Percentiles rank a stretch among this genome's conserved stretches.
Evolutionary conservation across 1,140 invertebrate species (phyloP).

Genomic region (Aricia agestis): DNA sequence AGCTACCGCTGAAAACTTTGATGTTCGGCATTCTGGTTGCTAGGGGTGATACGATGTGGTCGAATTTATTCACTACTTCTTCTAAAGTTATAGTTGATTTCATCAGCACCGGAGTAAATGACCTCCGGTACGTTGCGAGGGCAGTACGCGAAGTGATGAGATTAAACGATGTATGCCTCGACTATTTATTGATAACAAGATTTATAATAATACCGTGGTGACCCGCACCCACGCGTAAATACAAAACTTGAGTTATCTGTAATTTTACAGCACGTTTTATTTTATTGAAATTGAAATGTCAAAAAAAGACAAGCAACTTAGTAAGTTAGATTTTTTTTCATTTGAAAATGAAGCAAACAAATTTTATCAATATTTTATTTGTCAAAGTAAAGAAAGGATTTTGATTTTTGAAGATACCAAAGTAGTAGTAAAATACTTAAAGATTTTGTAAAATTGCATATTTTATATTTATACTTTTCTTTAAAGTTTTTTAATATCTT

Average conservation of each 20-base stretch:
- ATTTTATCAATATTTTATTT: no score
- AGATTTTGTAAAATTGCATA: no score
- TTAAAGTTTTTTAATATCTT: no score
- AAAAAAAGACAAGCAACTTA: slow-evolving; percentile 37
- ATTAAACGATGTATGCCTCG: slow-evolving; percentile 55
- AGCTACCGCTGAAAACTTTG: slow-evolving; percentile 98
- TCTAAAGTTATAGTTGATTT: slow-evolving; percentile 64
- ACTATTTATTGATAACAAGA: slow-evolving; percentile 48
- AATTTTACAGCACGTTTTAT: slow-evolving; percentile 53
- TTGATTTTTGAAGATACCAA: no score
- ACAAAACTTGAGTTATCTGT: slow-evolving; percentile 48
- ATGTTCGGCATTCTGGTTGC: slow-evolving; percentile 93
- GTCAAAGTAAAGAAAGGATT: no score
- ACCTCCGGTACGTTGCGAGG: slow-evolving; percentile 47
- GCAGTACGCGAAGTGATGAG: slow-evolving; percentile 40
- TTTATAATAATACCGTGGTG: slow-evolving; percentile 51
- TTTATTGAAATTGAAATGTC: slow-evolving; percentile 54
- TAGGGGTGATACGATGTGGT: slow-evolving; percentile 55
- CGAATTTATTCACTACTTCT: slow-evolving; percentile 70
- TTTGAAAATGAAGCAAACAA: neutral
- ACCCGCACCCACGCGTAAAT: slow-evolving; percentile 47
- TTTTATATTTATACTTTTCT: no score
- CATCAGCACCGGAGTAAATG: slow-evolving; percentile 58
- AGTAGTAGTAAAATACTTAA: no score
- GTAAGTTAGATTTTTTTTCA: slow-evolving; percentile 20